phyloP scores from a whole-genome alignment of 2,888 invertebrate genomes.

The Oasisia sp. region DNA sequence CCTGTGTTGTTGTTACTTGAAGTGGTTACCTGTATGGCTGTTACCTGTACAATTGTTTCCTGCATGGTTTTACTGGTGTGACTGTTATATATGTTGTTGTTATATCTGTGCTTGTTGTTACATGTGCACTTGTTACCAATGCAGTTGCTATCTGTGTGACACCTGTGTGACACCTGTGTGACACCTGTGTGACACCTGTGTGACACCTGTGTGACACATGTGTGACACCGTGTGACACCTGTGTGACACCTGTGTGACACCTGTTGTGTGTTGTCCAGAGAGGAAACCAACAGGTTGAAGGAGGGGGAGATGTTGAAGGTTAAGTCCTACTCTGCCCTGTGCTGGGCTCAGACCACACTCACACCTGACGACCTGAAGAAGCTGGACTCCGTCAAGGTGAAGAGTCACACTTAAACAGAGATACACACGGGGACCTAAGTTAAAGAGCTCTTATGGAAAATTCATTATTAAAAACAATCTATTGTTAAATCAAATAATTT shows the following conservation, averaged over 20 bases:
- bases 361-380: constrained; percentile 26
- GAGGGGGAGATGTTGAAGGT: constrained; percentile 88
- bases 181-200: neutral
- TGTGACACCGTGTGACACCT: neutral
- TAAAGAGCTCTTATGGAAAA: no score
- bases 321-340: constrained; percentile 85
- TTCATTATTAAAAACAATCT: no score
- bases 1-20: neutral
- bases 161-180: no score
- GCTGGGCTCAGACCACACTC: constrained; percentile 48
- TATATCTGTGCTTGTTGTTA: no score
- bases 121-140: no score
- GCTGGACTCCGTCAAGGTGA: neutral
- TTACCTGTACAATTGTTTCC: no score
- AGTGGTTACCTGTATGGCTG: no score
- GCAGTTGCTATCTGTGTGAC: no score
- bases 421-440: no score
- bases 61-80: no score
- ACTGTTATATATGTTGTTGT: no score
- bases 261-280: constrained; percentile 66
- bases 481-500: no score
- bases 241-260: neutral
- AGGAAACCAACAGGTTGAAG: constrained; percentile 77
- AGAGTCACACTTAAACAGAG: neutral
- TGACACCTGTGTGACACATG: neutral